Evolutionary conservation across 2,113 vertebrate species (phyloP), one percentile per base, ranked within the genome.

Genomic region (Gasterosteus nipponicus): DNA sequence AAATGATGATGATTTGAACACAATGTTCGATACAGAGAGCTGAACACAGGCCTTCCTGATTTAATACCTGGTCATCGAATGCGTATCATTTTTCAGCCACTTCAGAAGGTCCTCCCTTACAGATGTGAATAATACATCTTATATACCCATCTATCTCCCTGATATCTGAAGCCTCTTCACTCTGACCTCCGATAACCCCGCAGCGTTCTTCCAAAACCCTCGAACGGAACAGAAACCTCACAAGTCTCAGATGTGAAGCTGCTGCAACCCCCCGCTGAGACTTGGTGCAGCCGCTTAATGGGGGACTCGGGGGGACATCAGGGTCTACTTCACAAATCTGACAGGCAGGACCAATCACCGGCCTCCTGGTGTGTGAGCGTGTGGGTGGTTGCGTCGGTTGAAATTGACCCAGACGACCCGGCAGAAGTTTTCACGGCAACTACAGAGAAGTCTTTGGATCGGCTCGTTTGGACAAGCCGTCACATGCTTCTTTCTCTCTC

Each of bases 321-420:
- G 75, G 18, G 11, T 49, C 71, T n/a, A 39, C 60, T 33, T 64
- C 59, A 74, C 14, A 49, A 76, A 78, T 56, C 81, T 82, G 73
- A 73, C 64, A 61, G 61, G 69, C 69, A 44, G 82, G 62, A 26
- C 61, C 83, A 89, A 77, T 82, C 83, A 86, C 62, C 63, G 80
- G 75, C 75, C 73, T 2, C 80, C 83, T 67, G 70, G 44, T 80
- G 83, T 11, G 80, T 62, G 10, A 5, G 75, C 10, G 38, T 1
- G 44, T 44, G 53, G 26, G 62, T 19, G 19, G 22, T 61, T 44
- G 62, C 35, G 5, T n/a, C 16, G 29, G 18, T 19, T 61, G 26
- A 61, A 71, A 61, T 5, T 16, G 38, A 44, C 56, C 54, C 54
- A 42, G 46, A 35, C 33, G 18, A 33, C 73, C 46, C 4, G n/a